Evolutionary conservation across 2,113 vertebrate genomes (phyloP).

Genomic region (Mormyrus iriodes): DNA sequence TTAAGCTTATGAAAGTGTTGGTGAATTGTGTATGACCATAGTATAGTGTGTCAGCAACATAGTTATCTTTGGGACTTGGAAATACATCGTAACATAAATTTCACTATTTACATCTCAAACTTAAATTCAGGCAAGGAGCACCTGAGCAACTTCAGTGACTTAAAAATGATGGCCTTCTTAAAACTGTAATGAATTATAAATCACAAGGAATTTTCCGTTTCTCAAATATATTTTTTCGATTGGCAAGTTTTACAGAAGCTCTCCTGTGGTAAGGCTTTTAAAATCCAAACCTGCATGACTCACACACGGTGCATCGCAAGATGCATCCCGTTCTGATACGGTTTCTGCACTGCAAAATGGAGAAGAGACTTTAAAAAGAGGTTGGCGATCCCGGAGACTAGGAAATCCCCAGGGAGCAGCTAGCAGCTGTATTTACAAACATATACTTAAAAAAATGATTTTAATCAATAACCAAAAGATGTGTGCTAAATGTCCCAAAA

Average conservation of each 20-base stretch:
- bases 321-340: not conserved
- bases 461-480: not conserved
- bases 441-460: not conserved
- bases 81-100: not conserved
- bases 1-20: not conserved
- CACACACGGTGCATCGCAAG: not conserved
- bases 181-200: not conserved
- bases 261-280: not conserved
- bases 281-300: not conserved
- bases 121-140: not conserved
- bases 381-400: not conserved
- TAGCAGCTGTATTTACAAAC: not conserved
- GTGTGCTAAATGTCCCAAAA: not conserved
- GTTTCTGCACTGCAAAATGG: not conserved
- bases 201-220: not conserved
- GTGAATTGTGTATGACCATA: not conserved
- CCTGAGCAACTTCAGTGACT: not conserved
- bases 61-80: not conserved
- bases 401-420: not conserved
- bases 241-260: not conserved
- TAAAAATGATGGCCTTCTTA: not conserved
- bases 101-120: not conserved
- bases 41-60: not conserved
- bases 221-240: not conserved
- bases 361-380: not conserved